These are phyloP conservation scores for Apus apus DNA, from an alignment of 2,113 vertebrate species.

Conservation along the genomic window DNA sequence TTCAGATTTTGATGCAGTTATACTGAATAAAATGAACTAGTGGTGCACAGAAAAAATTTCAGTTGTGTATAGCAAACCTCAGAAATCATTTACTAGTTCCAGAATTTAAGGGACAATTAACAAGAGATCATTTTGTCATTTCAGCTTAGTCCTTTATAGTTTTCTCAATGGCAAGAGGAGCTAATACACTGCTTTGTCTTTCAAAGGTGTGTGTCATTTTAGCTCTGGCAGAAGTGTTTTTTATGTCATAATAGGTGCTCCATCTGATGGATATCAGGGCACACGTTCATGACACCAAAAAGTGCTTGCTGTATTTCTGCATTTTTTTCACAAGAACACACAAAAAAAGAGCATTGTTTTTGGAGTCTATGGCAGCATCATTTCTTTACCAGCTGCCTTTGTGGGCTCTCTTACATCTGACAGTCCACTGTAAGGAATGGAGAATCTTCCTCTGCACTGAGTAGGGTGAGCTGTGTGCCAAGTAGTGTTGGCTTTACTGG, in stretches of 20 bases:
- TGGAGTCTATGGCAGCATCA: no score
- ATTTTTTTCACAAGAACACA: neutral
- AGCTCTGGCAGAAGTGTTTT: neutral
- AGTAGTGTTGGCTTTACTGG: neutral
- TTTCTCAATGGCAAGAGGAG: neutral
- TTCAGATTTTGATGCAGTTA: neutral
- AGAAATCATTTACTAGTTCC: neutral
- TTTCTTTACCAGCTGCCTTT: neutral
- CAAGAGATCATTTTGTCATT: neutral
- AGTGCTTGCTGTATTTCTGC: neutral
- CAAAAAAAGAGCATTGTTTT: fast-evolving
- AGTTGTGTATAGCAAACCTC: neutral
- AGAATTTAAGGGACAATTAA: neutral
- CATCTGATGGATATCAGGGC: neutral
- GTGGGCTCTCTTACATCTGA: neutral
- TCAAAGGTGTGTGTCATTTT: neutral
- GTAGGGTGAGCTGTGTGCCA: neutral
- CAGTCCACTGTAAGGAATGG: neutral
- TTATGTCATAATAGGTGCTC: neutral
- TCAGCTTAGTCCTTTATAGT: neutral
- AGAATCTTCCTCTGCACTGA: neutral
- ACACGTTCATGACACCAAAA: neutral
- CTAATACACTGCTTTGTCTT: neutral
- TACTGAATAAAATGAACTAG: neutral
- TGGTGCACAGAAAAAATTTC: neutral